Evolutionary conservation across 2,113 vertebrate species (phyloP).

Genomic region (Spea multiplicata): DNA sequence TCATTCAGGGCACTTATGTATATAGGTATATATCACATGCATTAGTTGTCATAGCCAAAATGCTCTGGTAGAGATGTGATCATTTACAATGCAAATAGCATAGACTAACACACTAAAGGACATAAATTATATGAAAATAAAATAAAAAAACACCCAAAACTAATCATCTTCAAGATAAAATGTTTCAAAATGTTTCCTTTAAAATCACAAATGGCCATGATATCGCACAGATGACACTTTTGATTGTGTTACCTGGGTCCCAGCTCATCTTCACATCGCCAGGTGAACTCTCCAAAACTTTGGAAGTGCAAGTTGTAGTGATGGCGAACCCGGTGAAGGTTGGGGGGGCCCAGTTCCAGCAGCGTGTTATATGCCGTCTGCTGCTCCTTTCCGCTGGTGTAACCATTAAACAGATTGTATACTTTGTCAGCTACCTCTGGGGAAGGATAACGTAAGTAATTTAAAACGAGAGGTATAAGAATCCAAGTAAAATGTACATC

Average conservation of each 20-base stretch:
- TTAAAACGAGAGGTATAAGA: neutral
- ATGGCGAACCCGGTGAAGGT: slow-evolving; percentile 90
- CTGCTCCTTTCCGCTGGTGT: slow-evolving; percentile 96
- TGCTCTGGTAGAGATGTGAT: no score
- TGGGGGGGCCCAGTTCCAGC: slow-evolving; percentile 90
- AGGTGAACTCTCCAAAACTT: slow-evolving; percentile 97
- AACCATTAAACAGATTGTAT: slow-evolving; percentile 97
- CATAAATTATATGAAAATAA: no score
- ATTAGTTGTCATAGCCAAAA: no score
- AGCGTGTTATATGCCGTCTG: slow-evolving; percentile 97
- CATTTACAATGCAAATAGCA: no score
- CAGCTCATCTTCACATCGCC: slow-evolving; percentile 95
- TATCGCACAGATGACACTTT: neutral
- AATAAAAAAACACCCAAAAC: no score
- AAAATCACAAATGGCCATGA: neutral
- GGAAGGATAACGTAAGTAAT: slow-evolving; percentile 6
- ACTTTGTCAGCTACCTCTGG: slow-evolving; percentile 97
- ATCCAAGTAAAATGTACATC: neutral
- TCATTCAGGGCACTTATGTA: no score
- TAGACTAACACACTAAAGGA: neutral
- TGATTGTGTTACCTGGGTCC: slow-evolving; percentile 82
- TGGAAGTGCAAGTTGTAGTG: slow-evolving; percentile 98
- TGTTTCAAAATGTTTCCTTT: no score
- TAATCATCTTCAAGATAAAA: no score
- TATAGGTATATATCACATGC: no score